Evolutionary conservation across 2,888 invertebrate genomes (phyloP).

Genomic region (Chymomyza fuscimana): DNA sequence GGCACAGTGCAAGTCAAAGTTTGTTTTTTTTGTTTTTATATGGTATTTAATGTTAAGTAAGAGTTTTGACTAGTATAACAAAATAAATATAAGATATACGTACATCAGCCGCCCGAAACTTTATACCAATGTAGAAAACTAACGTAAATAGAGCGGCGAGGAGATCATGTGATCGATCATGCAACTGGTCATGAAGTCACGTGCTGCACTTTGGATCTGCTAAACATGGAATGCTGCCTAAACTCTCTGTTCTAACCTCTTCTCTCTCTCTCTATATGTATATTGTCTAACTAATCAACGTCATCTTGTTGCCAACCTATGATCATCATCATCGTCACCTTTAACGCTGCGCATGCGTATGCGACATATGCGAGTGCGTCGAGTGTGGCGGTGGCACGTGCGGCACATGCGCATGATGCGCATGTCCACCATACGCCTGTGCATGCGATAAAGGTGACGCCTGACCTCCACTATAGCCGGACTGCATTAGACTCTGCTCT

Average conservation of each 20-base stretch:
- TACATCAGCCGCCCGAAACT: not conserved
- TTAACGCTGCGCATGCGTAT: constrained; percentile 90
- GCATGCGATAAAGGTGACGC: constrained; percentile 85
- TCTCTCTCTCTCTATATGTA: constrained; percentile 1
- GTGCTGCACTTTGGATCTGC: constrained; percentile 67
- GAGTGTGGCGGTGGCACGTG: constrained; percentile 82
- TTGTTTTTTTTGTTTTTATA: not conserved
- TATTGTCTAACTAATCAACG: constrained; percentile 3
- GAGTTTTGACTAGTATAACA: constrained; percentile 9
- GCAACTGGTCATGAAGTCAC: constrained; percentile 30
- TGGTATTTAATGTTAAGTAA: constrained; percentile 8
- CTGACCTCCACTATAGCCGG: constrained; percentile 81
- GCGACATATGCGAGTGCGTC: constrained; percentile 83
- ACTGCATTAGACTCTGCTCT: constrained; percentile 88
- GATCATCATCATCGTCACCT: not conserved
- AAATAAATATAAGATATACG: constrained; percentile 1
- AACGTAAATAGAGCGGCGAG: constrained; percentile 60
- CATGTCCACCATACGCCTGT: constrained; percentile 80
- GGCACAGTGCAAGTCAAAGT: constrained; percentile 66
- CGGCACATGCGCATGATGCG: constrained; percentile 85
- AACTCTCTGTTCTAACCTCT: not conserved
- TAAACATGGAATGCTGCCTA: constrained; percentile 30
- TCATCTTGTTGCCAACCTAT: not conserved
- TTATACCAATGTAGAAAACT: not conserved
- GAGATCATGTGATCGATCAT: constrained; percentile 47